phyloP scores from a whole-genome alignment of 2,797 vertebrate genomes.

The Clarias pachynema region DNA sequence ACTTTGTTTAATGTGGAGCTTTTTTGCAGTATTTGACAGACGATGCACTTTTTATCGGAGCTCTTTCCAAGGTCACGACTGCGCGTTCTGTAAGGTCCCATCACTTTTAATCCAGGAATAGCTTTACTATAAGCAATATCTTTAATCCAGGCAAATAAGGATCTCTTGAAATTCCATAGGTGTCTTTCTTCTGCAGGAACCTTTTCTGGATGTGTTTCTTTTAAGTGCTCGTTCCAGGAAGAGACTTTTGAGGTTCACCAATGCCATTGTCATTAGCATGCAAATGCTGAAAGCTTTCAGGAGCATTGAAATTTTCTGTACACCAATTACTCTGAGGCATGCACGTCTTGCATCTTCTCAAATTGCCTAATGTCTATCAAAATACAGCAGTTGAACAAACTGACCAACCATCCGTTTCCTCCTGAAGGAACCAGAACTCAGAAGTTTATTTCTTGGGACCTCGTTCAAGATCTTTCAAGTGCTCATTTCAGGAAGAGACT shows the following conservation, averaged over 20 bases:
- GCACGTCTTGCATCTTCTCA: not conserved
- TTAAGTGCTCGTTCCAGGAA: not conserved
- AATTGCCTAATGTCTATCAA: not conserved
- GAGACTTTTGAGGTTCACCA: no score
- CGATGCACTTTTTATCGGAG: constrained; percentile 75
- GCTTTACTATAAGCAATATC: not conserved
- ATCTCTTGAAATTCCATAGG: not conserved
- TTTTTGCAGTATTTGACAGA: constrained; percentile 74
- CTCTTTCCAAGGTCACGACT: constrained; percentile 60
- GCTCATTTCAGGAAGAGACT: not conserved
- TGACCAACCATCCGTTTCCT: not conserved
- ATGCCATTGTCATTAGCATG: not conserved
- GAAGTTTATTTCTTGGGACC: no score
- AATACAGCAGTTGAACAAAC: not conserved
- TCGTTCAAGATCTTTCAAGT: not conserved
- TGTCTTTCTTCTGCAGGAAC: constrained; percentile 12
- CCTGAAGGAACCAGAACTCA: not conserved
- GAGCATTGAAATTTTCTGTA: not conserved
- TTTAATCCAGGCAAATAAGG: not conserved
- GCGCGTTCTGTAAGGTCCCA: constrained; percentile 42
- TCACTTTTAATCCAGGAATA: not conserved
- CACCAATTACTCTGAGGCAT: not conserved
- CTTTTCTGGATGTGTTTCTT: not conserved
- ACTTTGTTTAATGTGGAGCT: constrained; percentile 71
- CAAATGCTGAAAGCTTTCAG: not conserved